Percentiles rank a stretch among this genome's conserved stretches.
These are phyloP conservation scores for Lithobates sylvaticus DNA, from an alignment of 2,797 vertebrate species.

Conservation along the genomic window DNA sequence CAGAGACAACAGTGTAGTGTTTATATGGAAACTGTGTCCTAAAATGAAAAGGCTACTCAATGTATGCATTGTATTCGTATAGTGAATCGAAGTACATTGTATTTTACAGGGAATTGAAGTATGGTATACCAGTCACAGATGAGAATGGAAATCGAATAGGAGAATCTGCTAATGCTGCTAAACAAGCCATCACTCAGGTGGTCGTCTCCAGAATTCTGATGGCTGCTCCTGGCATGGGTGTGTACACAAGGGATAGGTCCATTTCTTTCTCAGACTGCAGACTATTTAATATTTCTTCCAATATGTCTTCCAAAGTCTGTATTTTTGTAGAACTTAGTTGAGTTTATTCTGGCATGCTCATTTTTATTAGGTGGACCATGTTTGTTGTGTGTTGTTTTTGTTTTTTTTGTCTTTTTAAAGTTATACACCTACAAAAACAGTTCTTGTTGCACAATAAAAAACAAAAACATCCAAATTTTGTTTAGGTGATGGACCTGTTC, in stretches of 20 bases:
- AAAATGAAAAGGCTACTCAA: background rate
- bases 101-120: conserved; percentile 86
- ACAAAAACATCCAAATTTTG: no score
- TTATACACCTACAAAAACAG: no score
- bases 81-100: conserved; percentile 87
- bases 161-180: conserved; percentile 91
- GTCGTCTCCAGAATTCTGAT: conserved; percentile 96
- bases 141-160: conserved; percentile 92
- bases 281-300: background rate
- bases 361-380: no score
- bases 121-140: conserved; percentile 92
- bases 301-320: no score
- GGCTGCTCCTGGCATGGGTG: conserved; percentile 98
- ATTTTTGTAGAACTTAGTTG: no score
- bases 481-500: no score
- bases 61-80: background rate
- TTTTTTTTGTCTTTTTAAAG: no score
- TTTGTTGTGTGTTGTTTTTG: no score
- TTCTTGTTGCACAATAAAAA: no score
- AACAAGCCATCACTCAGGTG: conserved; percentile 95
- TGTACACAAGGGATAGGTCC: conserved; percentile 50
- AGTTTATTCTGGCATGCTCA: no score
- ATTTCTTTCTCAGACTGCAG: background rate
- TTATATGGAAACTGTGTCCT: background rate
- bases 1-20: background rate